Evolutionary conservation across 1,140 invertebrate species (phyloP).

Genomic region (Akabosia matsudoensis): DNA sequence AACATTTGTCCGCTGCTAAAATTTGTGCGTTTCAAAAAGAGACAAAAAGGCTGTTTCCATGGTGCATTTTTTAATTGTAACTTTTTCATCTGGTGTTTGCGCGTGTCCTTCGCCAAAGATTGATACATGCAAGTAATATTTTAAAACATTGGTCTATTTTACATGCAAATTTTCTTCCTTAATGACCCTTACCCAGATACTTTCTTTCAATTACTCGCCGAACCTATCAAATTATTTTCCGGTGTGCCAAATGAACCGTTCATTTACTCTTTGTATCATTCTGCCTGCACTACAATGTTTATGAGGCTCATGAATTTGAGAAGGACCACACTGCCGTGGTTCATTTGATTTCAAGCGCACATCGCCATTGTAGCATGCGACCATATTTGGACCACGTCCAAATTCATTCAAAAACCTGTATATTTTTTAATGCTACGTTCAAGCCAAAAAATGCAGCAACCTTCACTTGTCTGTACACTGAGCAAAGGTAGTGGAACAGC

Average conservation of each 20-base stretch:
- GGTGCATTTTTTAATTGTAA: background rate
- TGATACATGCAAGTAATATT: too few species aligned
- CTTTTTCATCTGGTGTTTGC: background rate
- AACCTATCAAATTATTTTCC: background rate
- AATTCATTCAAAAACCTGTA: background rate
- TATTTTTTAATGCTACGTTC: background rate
- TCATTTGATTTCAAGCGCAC: conserved; percentile 7
- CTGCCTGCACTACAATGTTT: background rate
- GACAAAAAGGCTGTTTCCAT: too few species aligned
- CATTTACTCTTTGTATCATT: background rate
- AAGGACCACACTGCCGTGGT: background rate
- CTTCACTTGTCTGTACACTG: background rate
- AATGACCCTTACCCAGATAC: background rate
- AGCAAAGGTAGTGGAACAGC: too few species aligned
- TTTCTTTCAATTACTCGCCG: background rate
- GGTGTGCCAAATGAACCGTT: background rate
- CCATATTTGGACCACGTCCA: background rate
- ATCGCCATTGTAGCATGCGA: background rate
- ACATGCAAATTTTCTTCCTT: background rate
- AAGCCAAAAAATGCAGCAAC: too few species aligned
- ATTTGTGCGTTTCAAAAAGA: too few species aligned
- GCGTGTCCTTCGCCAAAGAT: too few species aligned
- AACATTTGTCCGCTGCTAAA: too few species aligned
- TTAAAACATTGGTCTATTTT: background rate
- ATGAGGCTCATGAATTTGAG: background rate